Conservation (phyloP, 2,888 invertebrate genomes). For the Cantharis rustica region DNA sequence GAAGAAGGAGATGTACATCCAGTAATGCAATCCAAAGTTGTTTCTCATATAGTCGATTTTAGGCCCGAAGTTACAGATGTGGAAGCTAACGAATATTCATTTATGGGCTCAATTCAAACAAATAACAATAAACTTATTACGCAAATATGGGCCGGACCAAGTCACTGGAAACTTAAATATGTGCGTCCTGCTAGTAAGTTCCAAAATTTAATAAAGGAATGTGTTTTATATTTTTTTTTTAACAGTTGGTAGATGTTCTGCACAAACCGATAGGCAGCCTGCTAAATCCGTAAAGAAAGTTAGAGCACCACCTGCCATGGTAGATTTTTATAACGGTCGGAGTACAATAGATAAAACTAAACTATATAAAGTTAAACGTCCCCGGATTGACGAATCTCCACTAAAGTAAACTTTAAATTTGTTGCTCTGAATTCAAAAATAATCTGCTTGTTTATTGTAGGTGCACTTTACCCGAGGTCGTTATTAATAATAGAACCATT, state of each 20-base stretch:
- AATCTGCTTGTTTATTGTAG: constrained; percentile 10
- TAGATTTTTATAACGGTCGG: constrained; percentile 1
- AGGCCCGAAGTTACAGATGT: constrained; percentile 59
- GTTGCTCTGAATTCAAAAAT: neutral
- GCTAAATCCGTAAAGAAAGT: constrained; percentile 2
- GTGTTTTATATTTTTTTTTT: constrained; percentile 33
- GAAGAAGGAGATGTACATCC: constrained; percentile 53
- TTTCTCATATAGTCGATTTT: constrained; percentile 61
- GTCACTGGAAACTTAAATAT: constrained; percentile 78
- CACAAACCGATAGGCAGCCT: constrained; percentile 18
- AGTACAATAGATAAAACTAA: neutral
- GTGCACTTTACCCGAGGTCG: constrained; percentile 21
- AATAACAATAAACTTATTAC: constrained; percentile 44
- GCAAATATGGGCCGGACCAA: constrained; percentile 78
- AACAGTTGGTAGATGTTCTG: constrained; percentile 33
- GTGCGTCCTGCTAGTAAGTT: constrained; percentile 33
- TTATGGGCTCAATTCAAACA: constrained; percentile 62
- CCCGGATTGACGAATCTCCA: constrained; percentile 4
- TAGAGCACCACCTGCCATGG: neutral
- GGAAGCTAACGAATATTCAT: constrained; percentile 71
- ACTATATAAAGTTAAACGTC: constrained; percentile 6
- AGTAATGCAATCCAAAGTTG: constrained; percentile 50
- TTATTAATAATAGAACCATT: neutral
- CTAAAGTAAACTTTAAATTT: neutral
- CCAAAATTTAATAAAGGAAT: constrained; percentile 30